Evolutionary conservation across 2,797 vertebrate species (phyloP), one percentile per base, ranked within the genome.

Genomic region (Pangasius krempfi): DNA sequence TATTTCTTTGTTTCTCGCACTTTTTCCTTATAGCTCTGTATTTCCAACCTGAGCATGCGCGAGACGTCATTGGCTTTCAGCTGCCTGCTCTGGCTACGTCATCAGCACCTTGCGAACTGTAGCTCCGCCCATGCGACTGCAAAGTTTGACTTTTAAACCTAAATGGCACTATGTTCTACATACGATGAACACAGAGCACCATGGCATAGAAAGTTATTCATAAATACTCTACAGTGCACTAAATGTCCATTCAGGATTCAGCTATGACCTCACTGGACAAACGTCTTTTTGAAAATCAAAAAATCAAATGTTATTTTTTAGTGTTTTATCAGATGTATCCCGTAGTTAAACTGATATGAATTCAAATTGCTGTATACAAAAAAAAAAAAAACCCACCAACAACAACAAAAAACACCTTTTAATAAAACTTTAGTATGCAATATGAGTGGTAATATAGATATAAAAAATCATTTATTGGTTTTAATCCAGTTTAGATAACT

Each of bases 1-100:
- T 91, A 90, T 91, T 94, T 94, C 95, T 96, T 96, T 95, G 95
- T 96, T 96, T 95, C 88, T 91, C 86, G 87, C 94, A 95, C 92
- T 96, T 95, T 81, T 91, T 92, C 94, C 94, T 93, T 94, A 89
- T 90, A 90, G 93, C 91, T 64, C 91, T 89, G 73, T 89, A 91
- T 91, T 47, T 93, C 90, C 89, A 62, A 92, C 91, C 78, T 92
- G 92, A 82, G 92, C 96, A 96, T 96, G 96, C 95, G 96, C 95
- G 95, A 88, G 91, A 89, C 93, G 92, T 86, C 91, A 86, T 87
- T 89, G 90, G 92, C 93, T 94, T 93, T 93, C 92, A 92, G 75
- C 91, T 89, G 92, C 92, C 92, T 93, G 88, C 93, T 94, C 91
- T 90, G 84, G 89, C 84, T 94, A 94, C 95, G 95, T 96, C 94